Evolutionary conservation across 2,888 invertebrate species (phyloP).

Genomic region (Cheilosia grossa): DNA sequence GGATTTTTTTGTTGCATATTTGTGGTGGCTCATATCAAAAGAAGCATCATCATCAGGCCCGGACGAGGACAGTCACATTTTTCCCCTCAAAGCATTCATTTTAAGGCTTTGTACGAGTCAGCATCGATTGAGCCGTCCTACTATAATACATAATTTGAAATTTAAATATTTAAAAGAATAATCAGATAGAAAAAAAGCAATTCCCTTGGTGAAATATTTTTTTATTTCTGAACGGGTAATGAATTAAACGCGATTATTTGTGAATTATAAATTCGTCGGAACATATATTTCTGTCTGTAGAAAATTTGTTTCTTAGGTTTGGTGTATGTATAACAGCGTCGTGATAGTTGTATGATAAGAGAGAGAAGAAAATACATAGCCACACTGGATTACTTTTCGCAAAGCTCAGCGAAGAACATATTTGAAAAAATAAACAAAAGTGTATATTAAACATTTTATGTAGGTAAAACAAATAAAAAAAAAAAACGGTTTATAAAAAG

Average conservation of each 20-base stretch:
- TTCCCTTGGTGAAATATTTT: constrained; percentile 27
- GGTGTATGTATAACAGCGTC: constrained; percentile 55
- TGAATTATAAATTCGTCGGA: no score
- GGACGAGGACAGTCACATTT: constrained; percentile 65
- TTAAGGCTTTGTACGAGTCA: constrained; percentile 79
- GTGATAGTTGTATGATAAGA: constrained; percentile 31
- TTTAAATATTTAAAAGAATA: constrained; percentile 29
- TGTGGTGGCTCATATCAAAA: constrained; percentile 68
- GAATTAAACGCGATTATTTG: constrained; percentile 12
- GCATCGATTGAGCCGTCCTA: constrained; percentile 80
- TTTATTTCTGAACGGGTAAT: neutral
- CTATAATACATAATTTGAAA: constrained; percentile 48
- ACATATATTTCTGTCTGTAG: constrained; percentile 1
- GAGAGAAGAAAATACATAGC: constrained; percentile 24
- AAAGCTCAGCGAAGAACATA: constrained; percentile 43
- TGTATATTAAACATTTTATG: constrained; percentile 21
- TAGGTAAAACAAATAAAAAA: no score
- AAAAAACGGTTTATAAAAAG: constrained; percentile 13
- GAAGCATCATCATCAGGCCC: constrained; percentile 77
- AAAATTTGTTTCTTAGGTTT: constrained; percentile 14
- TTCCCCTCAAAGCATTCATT: constrained; percentile 77
- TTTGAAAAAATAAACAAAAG: constrained; percentile 39
- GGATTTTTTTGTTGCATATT: constrained; percentile 69
- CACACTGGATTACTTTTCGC: constrained; percentile 38
- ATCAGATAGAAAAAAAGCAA: constrained; percentile 7